phyloP scores from a whole-genome alignment of 2,797 vertebrate species.

The Petrocephalus schoutedeni region DNA sequence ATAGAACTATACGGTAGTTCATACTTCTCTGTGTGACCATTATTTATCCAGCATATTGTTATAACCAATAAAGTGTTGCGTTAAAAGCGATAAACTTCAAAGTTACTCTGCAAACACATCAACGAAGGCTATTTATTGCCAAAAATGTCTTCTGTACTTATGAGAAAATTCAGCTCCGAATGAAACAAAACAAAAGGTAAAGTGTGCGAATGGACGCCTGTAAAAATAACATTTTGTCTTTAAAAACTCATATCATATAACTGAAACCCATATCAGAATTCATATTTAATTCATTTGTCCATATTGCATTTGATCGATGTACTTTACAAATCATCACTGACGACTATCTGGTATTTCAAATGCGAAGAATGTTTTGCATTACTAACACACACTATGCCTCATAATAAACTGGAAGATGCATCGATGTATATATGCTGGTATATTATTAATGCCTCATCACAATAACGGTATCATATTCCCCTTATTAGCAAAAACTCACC shows the following conservation, averaged over 20 bases:
- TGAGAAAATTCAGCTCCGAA: background rate
- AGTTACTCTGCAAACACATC: background rate
- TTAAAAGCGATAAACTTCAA: background rate
- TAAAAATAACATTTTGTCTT: background rate
- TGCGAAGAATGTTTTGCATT: background rate
- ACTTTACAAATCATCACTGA: background rate
- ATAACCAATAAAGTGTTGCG: background rate
- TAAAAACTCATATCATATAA: background rate
- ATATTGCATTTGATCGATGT: background rate
- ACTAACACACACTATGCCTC: background rate
- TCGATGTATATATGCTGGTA: background rate
- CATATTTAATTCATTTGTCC: background rate
- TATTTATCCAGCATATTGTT: background rate
- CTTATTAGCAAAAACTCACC: background rate
- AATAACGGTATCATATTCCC: background rate
- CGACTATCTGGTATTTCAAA: background rate
- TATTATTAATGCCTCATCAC: background rate
- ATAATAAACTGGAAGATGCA: background rate
- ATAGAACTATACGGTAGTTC: background rate
- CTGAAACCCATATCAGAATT: background rate
- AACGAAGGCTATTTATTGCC: background rate
- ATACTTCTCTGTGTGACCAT: background rate
- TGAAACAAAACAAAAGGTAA: conserved; percentile 3
- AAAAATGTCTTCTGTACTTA: background rate
- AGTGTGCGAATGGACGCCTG: background rate